phyloP scores from a whole-genome alignment of 2,888 invertebrate genomes.

The Xestia c-nigrum region DNA sequence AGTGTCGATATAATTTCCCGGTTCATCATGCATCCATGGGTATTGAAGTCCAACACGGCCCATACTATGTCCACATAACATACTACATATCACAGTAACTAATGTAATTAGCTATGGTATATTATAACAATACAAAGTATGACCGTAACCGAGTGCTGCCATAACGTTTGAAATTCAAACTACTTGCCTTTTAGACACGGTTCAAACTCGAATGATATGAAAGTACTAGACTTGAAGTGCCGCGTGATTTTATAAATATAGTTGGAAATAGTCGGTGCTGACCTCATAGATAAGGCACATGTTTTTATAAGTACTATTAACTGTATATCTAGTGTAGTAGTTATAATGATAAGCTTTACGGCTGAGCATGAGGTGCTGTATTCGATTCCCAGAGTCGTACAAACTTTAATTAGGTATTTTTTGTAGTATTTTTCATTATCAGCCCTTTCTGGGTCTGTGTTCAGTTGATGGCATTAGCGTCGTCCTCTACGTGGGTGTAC shows the following conservation, averaged over 20 bases:
- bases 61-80: neutral
- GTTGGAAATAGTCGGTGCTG: neutral
- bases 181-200: neutral
- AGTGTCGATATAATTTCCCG: too few species aligned
- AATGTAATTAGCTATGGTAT: constrained; percentile 19
- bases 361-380: neutral
- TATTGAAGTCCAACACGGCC: neutral
- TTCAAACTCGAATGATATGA: constrained; percentile 3
- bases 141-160: constrained; percentile 2
- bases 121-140: constrained; percentile 1
- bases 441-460: neutral
- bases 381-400: neutral
- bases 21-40: too few species aligned
- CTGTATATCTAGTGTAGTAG: neutral
- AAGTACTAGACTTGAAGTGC: neutral
- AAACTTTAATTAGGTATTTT: neutral
- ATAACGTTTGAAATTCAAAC: constrained; percentile 17
- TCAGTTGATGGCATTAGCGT: neutral
- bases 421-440: neutral
- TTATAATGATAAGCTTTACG: neutral
- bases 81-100: constrained; percentile 25
- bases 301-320: neutral
- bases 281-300: constrained; percentile 27
- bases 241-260: constrained; percentile 11
- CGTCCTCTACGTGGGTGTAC: neutral